Conservation (phyloP, 2,797 vertebrate species). For the Halcyon smyrnensis region DNA sequence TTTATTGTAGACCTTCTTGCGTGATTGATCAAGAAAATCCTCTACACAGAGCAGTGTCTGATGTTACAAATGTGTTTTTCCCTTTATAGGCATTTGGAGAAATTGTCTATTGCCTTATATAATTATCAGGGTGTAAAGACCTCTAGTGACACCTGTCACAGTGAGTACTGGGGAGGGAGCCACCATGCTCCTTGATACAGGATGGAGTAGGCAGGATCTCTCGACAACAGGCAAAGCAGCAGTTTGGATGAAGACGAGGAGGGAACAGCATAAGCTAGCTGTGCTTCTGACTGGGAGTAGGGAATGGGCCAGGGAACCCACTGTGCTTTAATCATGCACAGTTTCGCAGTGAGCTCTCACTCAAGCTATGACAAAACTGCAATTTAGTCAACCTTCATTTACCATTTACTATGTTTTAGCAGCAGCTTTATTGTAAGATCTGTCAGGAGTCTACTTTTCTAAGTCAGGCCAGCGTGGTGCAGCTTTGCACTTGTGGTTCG, state of each 20-base stretch:
- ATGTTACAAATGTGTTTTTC: background rate
- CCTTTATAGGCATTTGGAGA: background rate
- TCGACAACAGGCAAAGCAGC: background rate
- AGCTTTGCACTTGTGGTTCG: background rate
- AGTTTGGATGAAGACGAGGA: background rate
- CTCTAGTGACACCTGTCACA: background rate
- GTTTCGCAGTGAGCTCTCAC: background rate
- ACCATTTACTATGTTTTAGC: conserved; percentile 16
- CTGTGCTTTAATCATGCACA: background rate
- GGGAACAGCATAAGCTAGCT: background rate
- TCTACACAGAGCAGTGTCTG: background rate
- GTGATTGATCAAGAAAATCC: background rate
- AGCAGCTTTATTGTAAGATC: conserved; percentile 26
- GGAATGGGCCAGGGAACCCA: background rate
- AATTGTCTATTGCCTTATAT: background rate
- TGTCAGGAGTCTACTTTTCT: background rate
- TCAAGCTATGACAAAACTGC: conserved; percentile 18
- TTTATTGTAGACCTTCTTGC: background rate
- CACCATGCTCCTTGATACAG: accelerated
- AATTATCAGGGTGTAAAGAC: accelerated
- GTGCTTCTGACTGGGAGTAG: background rate
- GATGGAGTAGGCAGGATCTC: background rate
- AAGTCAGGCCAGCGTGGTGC: background rate
- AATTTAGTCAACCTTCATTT: conserved; percentile 51
- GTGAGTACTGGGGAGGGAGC: background rate